Evolutionary conservation across 1,140 invertebrate genomes (phyloP).

Genomic region (Penaeus chinensis): DNA sequence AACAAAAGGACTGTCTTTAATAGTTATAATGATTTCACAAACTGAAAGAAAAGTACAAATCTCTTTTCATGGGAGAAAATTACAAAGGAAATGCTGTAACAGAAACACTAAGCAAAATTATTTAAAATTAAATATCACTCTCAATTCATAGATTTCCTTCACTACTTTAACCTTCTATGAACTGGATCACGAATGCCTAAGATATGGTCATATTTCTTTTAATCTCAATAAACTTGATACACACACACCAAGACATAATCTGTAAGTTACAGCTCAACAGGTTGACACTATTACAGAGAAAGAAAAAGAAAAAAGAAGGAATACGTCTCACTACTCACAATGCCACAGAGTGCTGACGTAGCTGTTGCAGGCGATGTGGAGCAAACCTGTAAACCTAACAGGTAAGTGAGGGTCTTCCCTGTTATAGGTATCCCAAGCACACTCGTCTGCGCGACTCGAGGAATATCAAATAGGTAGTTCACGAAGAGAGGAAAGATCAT

Average conservation of each 20-base stretch:
- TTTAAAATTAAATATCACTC: not conserved
- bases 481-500: conserved; percentile 71
- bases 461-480: conserved; percentile 72
- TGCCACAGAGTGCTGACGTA: conserved; percentile 67
- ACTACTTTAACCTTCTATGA: not conserved
- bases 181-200: not conserved
- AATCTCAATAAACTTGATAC: too few species aligned
- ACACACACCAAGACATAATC: not conserved
- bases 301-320: conserved; percentile 10
- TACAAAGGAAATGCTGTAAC: not conserved
- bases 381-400: conserved; percentile 71
- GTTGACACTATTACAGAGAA: not conserved
- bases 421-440: conserved; percentile 72
- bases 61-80: not conserved
- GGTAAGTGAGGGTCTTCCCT: conserved; percentile 73
- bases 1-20: too few species aligned
- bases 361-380: conserved; percentile 67
- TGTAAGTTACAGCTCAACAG: conserved; percentile 7
- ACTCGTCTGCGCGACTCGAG: conserved; percentile 70
- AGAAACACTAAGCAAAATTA: not conserved
- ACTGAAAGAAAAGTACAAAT: too few species aligned
- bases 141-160: not conserved
- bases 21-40: too few species aligned
- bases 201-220: too few species aligned
- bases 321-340: conserved; percentile 65